Base-by-base conservation (phyloP, 2,797 vertebrate genomes). In the Amphiprion clarkii region DNA sequence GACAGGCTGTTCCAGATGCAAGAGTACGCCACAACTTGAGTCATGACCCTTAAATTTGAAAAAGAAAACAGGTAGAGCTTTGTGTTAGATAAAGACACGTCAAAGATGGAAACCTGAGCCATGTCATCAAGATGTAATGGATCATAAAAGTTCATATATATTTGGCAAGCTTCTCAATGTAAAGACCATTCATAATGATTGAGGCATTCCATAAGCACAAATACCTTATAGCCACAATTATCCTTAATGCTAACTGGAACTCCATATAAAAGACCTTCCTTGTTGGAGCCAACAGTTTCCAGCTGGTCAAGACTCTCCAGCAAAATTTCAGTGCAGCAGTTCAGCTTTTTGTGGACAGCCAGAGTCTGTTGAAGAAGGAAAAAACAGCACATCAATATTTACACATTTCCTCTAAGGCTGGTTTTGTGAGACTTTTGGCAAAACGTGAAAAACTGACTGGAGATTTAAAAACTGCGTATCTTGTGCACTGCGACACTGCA, bases 171-270 rank as follows among this genome's bases (percentile, higher is more conserved):
- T 9, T 71, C 5, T 71, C 5, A 23, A 23, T 23, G 23, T 23
- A 23, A 23, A 23, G 1, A 23, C 23, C 23, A 23, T 23, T 23
- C 23, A 23, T 23, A 23, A 23, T 23, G 23, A 23, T 23, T 23
- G 23, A 23, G 23, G 23, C 23, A 23, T 23, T 23, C 23, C 23
- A 23, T 23, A 23, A 23, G 23, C 23, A 23, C 23, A 49, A 29
- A 58, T 86, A 97, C 96, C 96, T 94, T 91, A 80, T 85, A 95
- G 31, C 77, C 36, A 2, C 94, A 13, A 49, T 95, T 94, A 3
- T 98, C 96, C 86, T 98, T 97, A 82, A 97, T 94, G 87, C 96
- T 98, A 63, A 97, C 55, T 19, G 96, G 96, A 60, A 98, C 87
- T 1, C 97, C 96, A 0, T 95, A 97, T 33, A 98, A 91, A 59